These are phyloP conservation scores for Mongoloraphidia duomilia DNA, from an alignment of 2,888 invertebrate species.

Conservation along the genomic window DNA sequence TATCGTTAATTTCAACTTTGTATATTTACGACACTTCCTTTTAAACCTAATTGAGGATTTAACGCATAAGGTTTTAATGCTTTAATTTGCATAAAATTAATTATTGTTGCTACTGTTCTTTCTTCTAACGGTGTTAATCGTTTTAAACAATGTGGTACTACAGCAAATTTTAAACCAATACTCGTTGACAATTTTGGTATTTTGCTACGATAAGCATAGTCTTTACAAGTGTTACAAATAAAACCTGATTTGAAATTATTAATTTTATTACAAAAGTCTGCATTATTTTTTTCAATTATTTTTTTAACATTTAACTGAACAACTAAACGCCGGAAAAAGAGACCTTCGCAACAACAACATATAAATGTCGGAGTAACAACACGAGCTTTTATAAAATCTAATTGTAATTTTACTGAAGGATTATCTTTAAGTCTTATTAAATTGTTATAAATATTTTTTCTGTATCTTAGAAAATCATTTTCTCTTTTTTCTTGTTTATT, in stretches of 20 bases:
- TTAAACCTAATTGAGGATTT: conserved; percentile 20
- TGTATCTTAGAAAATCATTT: too few species aligned
- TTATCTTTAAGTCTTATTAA: too few species aligned
- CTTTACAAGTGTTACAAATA: conserved; percentile 1
- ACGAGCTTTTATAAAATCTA: conserved; percentile 7
- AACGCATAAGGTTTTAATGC: conserved; percentile 18
- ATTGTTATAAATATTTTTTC: too few species aligned
- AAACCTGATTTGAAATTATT: conserved; percentile 1
- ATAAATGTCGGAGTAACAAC: conserved; percentile 6
- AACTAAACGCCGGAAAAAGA: conserved; percentile 11
- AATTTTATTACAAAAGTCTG: not conserved
- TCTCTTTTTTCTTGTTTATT: too few species aligned
- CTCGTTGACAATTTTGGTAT: conserved; percentile 12
- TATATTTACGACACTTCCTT: conserved; percentile 21
- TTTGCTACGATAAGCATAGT: conserved; percentile 1
- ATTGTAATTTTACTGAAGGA: conserved; percentile 3
- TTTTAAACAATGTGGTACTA: conserved; percentile 15
- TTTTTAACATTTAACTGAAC: conserved; percentile 4
- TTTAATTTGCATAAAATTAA: conserved; percentile 24
- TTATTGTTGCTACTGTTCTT: conserved; percentile 21
- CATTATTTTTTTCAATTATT: not conserved
- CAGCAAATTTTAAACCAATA: conserved; percentile 13
- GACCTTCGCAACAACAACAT: conserved; percentile 11
- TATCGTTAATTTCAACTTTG: conserved; percentile 17
- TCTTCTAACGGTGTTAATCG: conserved; percentile 20